Conservation (phyloP, 2,888 invertebrate species). For the Daptonema setosum region DNA sequence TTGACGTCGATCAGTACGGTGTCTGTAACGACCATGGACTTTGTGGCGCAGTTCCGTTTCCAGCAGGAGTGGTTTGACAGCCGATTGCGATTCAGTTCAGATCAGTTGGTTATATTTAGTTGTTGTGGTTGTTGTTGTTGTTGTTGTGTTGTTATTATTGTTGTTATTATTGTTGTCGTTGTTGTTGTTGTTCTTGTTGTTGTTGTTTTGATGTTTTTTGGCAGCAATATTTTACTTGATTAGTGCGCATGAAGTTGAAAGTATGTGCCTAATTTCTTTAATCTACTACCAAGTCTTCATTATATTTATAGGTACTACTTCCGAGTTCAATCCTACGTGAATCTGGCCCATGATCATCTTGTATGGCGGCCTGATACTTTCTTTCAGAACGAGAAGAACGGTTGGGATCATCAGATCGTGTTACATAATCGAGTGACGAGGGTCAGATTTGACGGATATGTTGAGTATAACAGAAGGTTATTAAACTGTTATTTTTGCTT, state of each 20-base stretch:
- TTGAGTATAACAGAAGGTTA: slow-evolving; percentile 21
- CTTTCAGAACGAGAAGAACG: slow-evolving; percentile 10
- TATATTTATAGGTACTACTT: slow-evolving; percentile 4
- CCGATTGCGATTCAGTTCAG: slow-evolving; percentile 18
- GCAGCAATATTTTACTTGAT: too few relatives aligned
- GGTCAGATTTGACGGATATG: slow-evolving; percentile 21
- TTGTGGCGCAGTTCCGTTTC: slow-evolving; percentile 25
- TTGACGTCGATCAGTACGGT: not conserved
- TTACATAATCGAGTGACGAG: slow-evolving; percentile 21
- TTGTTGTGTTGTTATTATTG: too few relatives aligned
- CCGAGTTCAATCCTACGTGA: slow-evolving; percentile 17
- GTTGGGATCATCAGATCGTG: slow-evolving; percentile 5
- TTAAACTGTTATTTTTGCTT: not conserved
- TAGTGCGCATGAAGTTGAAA: too few relatives aligned
- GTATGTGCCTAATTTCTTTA: too few relatives aligned
- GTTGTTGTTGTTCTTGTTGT: too few relatives aligned
- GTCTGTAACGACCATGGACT: slow-evolving; percentile 11
- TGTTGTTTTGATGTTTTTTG: too few relatives aligned
- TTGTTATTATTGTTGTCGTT: too few relatives aligned
- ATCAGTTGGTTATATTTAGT: slow-evolving; percentile 10
- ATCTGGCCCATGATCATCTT: slow-evolving; percentile 19
- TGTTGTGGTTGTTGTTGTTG: too few relatives aligned
- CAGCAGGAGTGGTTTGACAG: slow-evolving; percentile 26
- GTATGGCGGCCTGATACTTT: slow-evolving; percentile 20
- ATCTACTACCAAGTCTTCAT: too few relatives aligned